Base-by-base conservation (phyloP, 30 jellyfish, hydroid and myxozoan genomes). In the Chrysaora quinquecirrha region DNA sequence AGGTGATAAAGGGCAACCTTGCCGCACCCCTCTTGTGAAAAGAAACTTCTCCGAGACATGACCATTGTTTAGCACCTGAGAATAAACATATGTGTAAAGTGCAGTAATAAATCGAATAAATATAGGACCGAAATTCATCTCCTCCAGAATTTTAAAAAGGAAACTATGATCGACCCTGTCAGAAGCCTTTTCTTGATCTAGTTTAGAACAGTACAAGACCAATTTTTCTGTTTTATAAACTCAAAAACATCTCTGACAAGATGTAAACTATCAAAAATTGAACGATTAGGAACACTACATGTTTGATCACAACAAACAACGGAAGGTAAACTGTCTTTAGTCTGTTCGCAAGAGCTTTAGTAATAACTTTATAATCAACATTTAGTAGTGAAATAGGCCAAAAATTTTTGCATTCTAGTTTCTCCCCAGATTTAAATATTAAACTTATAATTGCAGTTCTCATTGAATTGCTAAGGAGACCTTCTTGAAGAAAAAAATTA, bases 231-330 rank as follows among this genome's bases (percentile, higher is more conserved):
- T 43, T 43, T 16, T 43, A 16, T 16, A 43, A 6, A 43, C 12
- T 16, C n/a, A 72, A 46, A 3, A 54, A 14, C 20, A 19, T 3
- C n/a, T n/a, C n/a, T n/a, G n/a, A n/a, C n/a, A n/a, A n/a, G n/a
- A n/a, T n/a, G n/a, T n/a, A n/a, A n/a, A 35, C 22, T 48, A 22
- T 22, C 49, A 48, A 23, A 69, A 33, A 80, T 67, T n/a, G 73
- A 30, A 19, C 90, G 32, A 67, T 83, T 83, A 10, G 90, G 90
- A 14, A 80, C 90, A 43, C 38, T 22, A 23, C 89, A 65, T 7
- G 90, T 67, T 34, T 80, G 90, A 32, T 67, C 76, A 2, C 27
- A 48, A 28, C 23, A 24, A 16, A 80, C 22, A 1, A 80, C 16
- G 9, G 78, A 33, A 3, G 78, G 34, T n/a, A 24, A 66, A 16